Evolutionary conservation across 2,113 vertebrate genomes (phyloP).

Genomic region (Ailurus styani): DNA sequence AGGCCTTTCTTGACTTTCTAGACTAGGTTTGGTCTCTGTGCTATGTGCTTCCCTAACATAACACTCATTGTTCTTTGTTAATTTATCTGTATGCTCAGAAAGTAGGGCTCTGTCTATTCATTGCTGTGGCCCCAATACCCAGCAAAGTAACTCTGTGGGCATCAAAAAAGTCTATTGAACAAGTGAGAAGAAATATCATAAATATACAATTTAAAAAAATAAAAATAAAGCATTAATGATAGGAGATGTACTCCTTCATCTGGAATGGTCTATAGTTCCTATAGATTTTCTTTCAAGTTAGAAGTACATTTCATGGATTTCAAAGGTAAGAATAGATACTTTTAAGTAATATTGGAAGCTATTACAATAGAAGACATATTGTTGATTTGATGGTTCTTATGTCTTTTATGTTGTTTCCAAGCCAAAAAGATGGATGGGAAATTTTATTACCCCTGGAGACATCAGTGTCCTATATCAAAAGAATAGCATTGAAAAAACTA

Average conservation of each 20-base stretch:
- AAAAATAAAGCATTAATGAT: neutral
- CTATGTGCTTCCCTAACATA: neutral
- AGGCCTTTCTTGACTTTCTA: slow-evolving; percentile 7
- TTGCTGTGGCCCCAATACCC: neutral
- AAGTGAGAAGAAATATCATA: neutral
- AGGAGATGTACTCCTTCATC: neutral
- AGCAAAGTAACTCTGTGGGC: neutral
- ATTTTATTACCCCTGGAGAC: slow-evolving; percentile 6
- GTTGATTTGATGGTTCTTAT: neutral
- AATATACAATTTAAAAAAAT: neutral
- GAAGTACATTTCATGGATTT: slow-evolving; percentile 11
- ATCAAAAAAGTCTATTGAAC: neutral
- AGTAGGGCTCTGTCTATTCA: slow-evolving; percentile 58
- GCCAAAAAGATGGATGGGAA: neutral
- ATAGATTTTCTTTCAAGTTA: slow-evolving; percentile 24
- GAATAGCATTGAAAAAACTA: neutral
- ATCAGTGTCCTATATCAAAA: slow-evolving; percentile 3
- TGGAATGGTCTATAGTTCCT: neutral
- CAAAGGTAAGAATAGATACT: neutral
- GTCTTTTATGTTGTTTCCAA: slow-evolving; percentile 17
- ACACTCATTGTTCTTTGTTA: slow-evolving; percentile 51
- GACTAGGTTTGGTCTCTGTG: neutral
- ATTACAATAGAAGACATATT: slow-evolving; percentile 11
- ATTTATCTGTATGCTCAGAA: slow-evolving; percentile 38
- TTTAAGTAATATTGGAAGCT: neutral